Base-by-base conservation (phyloP, 2,888 invertebrate genomes). In the Morpho helenor region DNA sequence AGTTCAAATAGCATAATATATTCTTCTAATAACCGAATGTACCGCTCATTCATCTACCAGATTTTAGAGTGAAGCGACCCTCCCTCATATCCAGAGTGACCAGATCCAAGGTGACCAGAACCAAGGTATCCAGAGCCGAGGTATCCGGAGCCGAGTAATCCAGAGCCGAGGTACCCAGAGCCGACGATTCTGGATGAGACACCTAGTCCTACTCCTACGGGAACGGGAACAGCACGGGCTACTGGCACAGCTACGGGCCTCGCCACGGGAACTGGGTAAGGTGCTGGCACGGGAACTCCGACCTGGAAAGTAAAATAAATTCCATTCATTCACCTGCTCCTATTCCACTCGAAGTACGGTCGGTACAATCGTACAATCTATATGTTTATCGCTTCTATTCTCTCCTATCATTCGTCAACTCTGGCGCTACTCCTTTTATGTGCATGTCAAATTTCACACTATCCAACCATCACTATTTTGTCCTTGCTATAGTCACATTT, bases 181-280 rank as follows among this genome's bases (percentile, higher is more conserved):
- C 54, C 61, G 9, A 59, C 48, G 31, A 61, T 44, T 3, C 55
- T 49, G 71, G 7, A 52, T 31, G 51, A 52, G 7, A 44, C 44
- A 10, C 81, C 73, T 60, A 79, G 82, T 10, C 76, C 70, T 0
- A 80, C 61, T 40, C 54, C 54, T 6, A 54, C 54, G 8, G 84
- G 82, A 0, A 86, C 81, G 8, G 79, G 78, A 0, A 85, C 80
- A 6, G 85, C 86, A 3, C 82, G 78, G 0, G 82, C 74, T 0
- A 88, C 84, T 3, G 88, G 87, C 0, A 87, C 86, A 0, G 90
- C 87, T 5, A 87, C 82, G 2, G 89, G 87, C 58, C 71, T 85
- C 3, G 86, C 70, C 1, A 91, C 86, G 2, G 86, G 83, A 1
- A 91, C 91, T 10, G 91, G 89, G 73, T 87, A 90, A 3, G 90